Evolutionary conservation across 2,797 vertebrate species (phyloP), one percentile per base, ranked within the genome.

Genomic region (Hephaestus fuliginosus): DNA sequence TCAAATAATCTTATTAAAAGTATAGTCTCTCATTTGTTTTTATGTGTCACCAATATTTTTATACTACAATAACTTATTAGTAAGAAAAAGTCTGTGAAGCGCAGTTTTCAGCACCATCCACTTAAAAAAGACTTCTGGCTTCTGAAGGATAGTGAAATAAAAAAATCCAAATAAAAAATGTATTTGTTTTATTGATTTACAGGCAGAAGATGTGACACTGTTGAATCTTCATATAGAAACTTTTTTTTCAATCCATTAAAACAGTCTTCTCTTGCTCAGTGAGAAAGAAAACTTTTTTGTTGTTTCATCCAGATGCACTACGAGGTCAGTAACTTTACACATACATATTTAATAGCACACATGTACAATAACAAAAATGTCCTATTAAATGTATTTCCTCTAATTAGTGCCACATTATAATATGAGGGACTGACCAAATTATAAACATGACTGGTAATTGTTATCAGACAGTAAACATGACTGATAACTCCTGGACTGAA

Each of bases 351-450:
- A 33, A 33, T 33, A 33, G 30, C 41, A 44, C 14, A 20, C n/a
- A n/a, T n/a, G 1, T 14, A 51, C 15, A 41, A 68, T 25, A 10
- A 53, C 3, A 17, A n/a, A n/a, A 11, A 51, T 30, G 17, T 33
- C 28, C 30, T 28, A 48, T 48, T 39, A 9, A 39, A 39, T 39
- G 33, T 36, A 36, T 36, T 36, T 36, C 33, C 4, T 36, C 33
- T 7, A 36, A 36, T 36, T 36, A 36, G 7, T 36, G 33, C 33
- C 33, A 36, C 33, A 36, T 36, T 36, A 36, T 30, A 46, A 55
- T 10, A 17, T 0, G 0, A 5, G 25, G 15, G 49, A 6, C 5
- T 25, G 52, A 15, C 1, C 9, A 18, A 33, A 20, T 3, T 65
- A 5, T 36, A 33, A 46, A 30, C 28, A 15, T n/a, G 11, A 55